Evolutionary conservation across 2,797 vertebrate genomes (phyloP).

Genomic region (Crypturellus tataupa): DNA sequence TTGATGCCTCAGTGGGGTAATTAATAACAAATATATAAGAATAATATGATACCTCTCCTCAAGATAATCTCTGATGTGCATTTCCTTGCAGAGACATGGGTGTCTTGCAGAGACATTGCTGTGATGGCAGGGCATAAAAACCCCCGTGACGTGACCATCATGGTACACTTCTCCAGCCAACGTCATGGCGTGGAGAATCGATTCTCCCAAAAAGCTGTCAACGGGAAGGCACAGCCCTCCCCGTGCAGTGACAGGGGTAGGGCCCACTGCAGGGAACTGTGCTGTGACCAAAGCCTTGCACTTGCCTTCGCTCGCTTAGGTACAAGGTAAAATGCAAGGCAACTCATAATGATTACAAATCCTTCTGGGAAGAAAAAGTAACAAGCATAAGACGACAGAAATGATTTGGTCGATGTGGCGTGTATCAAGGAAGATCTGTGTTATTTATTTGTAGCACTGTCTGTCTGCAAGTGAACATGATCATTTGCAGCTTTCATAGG

Average conservation of each 20-base stretch:
- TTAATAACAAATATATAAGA: neutral
- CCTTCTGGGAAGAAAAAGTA: constrained; percentile 31
- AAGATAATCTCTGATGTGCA: constrained; percentile 1
- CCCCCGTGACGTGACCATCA: neutral
- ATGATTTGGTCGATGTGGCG: neutral
- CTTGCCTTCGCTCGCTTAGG: neutral
- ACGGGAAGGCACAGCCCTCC: neutral
- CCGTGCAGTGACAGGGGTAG: neutral
- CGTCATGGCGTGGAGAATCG: neutral
- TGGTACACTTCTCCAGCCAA: neutral
- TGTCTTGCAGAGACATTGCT: neutral
- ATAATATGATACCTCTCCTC: neutral
- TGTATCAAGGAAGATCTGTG: neutral
- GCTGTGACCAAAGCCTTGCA: neutral
- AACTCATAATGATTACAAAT: constrained; percentile 12
- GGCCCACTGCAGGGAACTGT: neutral
- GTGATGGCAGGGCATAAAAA: neutral
- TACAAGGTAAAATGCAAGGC: constrained; percentile 34
- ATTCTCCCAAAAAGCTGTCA: rapidly evolving
- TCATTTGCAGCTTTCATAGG: neutral
- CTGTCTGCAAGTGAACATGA: neutral
- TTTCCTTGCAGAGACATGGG: neutral
- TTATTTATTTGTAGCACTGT: neutral
- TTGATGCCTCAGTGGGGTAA: neutral
- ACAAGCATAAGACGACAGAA: neutral